These are phyloP conservation scores for Cotesia typhae DNA, from an alignment of 1,140 invertebrate genomes.

Conservation along the genomic window DNA sequence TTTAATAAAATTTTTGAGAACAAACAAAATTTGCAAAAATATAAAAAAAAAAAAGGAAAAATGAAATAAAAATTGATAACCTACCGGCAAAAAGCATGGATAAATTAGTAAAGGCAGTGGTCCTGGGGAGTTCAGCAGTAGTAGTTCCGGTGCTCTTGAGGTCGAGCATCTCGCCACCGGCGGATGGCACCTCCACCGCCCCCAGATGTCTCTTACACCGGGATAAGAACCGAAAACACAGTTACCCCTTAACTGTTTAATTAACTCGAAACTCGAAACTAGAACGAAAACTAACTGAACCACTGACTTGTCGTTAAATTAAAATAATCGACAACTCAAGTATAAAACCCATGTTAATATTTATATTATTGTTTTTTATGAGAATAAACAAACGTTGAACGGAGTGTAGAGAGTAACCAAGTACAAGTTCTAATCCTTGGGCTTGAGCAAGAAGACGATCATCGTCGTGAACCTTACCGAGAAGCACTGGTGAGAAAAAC, in stretches of 20 bases:
- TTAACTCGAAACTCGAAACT: too few species aligned
- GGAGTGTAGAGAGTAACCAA: too few species aligned
- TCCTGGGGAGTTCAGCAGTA: constrained; percentile 68
- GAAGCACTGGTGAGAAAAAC: constrained; percentile 34
- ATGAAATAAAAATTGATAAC: constrained; percentile 25
- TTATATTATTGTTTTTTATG: too few species aligned
- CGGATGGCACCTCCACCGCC: constrained; percentile 32
- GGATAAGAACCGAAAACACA: neutral
- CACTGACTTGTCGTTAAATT: too few species aligned
- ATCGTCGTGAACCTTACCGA: constrained; percentile 41
- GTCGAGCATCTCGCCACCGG: constrained; percentile 67
- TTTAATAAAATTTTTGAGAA: too few species aligned
- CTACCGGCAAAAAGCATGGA: constrained; percentile 74
- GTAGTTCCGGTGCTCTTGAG: constrained; percentile 72
- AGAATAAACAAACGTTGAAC: too few species aligned
- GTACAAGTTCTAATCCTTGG: too few species aligned
- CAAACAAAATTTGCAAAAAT: too few species aligned
- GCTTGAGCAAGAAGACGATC: constrained; percentile 28
- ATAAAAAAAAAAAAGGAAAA: constrained; percentile 27
- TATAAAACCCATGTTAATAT: too few species aligned
- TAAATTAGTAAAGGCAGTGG: constrained; percentile 70
- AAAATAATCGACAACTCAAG: too few species aligned
- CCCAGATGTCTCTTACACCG: constrained; percentile 10
- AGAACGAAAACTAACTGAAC: too few species aligned
- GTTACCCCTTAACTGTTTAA: too few species aligned